Evolutionary conservation across 2,113 vertebrate species (phyloP).

Genomic region (Alexandromys fortis): DNA sequence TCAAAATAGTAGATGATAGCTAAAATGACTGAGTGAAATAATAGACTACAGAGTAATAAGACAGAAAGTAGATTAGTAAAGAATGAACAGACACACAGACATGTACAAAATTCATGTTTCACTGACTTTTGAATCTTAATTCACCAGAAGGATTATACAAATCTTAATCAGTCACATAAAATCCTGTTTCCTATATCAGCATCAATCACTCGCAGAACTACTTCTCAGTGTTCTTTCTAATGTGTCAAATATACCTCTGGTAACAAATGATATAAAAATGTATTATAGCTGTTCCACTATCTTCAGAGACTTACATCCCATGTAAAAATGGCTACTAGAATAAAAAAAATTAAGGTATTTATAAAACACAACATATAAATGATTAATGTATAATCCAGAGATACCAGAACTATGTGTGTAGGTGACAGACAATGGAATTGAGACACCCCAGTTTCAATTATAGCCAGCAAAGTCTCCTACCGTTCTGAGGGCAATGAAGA

Average conservation of each 20-base stretch:
- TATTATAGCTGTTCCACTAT: slow-evolving; percentile 7
- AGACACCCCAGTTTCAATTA: neutral
- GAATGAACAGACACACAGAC: neutral
- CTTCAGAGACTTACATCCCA: neutral
- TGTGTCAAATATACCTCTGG: neutral
- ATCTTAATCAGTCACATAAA: neutral
- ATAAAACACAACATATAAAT: neutral
- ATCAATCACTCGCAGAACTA: neutral
- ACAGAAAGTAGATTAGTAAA: slow-evolving; percentile 1
- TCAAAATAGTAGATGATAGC: neutral
- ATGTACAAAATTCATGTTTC: neutral
- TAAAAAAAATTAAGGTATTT: slow-evolving; percentile 20
- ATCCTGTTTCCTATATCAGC: slow-evolving; percentile 22
- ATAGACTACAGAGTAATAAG: neutral
- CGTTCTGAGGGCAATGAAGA: slow-evolving; percentile 94
- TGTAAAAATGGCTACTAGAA: slow-evolving; percentile 30
- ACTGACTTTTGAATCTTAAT: slow-evolving; percentile 11
- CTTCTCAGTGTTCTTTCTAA: slow-evolving; percentile 28
- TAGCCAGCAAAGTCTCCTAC: slow-evolving; percentile 81
- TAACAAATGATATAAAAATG: neutral
- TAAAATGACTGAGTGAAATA: slow-evolving; percentile 60
- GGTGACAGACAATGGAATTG: neutral
- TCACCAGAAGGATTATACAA: neutral
- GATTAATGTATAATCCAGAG: neutral
- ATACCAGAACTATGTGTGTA: neutral